A percentile compares a stretch with the other conserved stretches of the same genome.
Conservation (phyloP, 2,113 vertebrate genomes). For the Perca fluviatilis region DNA sequence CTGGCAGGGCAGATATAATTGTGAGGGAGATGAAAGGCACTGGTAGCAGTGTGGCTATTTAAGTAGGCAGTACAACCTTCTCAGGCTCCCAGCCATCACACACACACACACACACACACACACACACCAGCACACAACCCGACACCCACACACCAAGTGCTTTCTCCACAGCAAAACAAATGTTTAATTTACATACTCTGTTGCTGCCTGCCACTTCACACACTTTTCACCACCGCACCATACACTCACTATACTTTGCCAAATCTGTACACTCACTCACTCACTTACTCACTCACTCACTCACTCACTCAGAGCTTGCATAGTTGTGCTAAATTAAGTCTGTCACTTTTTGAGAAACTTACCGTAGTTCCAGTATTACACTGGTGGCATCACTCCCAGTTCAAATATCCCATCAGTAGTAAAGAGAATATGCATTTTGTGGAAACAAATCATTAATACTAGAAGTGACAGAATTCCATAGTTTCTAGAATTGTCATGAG, state of each 20-base stretch:
- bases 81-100: constrained; percentile 8
- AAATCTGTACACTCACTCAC: background rate
- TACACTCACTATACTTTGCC: background rate
- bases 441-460: too few species aligned
- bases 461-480: too few species aligned
- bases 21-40: constrained; percentile 39
- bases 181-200: constrained; percentile 22
- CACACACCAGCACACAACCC: too few species aligned
- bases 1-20: background rate
- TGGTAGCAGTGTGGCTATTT: constrained; percentile 22
- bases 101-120: background rate
- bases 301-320: too few species aligned
- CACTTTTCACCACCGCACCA: background rate
- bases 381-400: too few species aligned
- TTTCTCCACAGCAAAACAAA: background rate
- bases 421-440: too few species aligned
- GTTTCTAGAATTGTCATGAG: too few species aligned
- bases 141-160: too few species aligned
- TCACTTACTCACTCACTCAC: background rate
- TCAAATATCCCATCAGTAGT: too few species aligned
- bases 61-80: constrained; percentile 12
- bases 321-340: too few species aligned
- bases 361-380: too few species aligned
- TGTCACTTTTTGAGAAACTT: background rate
- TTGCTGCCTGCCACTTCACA: constrained; percentile 2